Conservation (phyloP, 2,888 invertebrate species). For the Agriopis leucophaearia region DNA sequence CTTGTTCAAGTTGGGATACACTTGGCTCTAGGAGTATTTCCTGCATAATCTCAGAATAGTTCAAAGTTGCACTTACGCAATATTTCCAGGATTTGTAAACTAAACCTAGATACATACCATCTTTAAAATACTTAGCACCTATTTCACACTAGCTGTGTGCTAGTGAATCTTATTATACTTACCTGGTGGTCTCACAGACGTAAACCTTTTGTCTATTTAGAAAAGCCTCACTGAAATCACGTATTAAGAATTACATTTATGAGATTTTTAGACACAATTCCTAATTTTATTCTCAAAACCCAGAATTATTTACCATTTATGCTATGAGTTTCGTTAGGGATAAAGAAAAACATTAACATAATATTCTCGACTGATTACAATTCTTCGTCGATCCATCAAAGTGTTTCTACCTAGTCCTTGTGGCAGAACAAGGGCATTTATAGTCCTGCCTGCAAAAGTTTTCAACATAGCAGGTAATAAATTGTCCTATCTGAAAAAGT, state of each 20-base stretch:
- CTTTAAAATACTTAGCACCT: not conserved
- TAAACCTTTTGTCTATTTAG: too few species aligned
- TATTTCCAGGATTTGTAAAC: slow-evolving; percentile 50
- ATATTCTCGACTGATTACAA: too few species aligned
- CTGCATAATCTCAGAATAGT: slow-evolving; percentile 67
- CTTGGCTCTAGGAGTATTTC: slow-evolving; percentile 54
- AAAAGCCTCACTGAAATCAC: too few species aligned
- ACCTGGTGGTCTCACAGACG: too few species aligned
- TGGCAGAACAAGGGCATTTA: not conserved
- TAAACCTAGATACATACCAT: not conserved
- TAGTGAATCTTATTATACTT: too few species aligned
- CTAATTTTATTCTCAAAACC: not conserved
- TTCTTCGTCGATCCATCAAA: not conserved
- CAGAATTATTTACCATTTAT: not conserved
- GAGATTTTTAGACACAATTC: too few species aligned
- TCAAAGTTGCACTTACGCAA: slow-evolving; percentile 54
- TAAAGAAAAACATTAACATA: not conserved
- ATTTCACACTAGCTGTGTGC: too few species aligned
- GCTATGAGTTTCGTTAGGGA: not conserved
- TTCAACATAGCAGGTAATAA: not conserved
- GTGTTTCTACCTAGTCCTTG: not conserved
- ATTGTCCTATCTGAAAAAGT: slow-evolving; percentile 38
- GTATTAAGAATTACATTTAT: too few species aligned
- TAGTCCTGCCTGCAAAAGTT: too few species aligned
- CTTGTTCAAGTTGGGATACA: slow-evolving; percentile 4